Base-by-base conservation (phyloP, 2,797 vertebrate genomes). In the Sardinella longiceps region DNA sequence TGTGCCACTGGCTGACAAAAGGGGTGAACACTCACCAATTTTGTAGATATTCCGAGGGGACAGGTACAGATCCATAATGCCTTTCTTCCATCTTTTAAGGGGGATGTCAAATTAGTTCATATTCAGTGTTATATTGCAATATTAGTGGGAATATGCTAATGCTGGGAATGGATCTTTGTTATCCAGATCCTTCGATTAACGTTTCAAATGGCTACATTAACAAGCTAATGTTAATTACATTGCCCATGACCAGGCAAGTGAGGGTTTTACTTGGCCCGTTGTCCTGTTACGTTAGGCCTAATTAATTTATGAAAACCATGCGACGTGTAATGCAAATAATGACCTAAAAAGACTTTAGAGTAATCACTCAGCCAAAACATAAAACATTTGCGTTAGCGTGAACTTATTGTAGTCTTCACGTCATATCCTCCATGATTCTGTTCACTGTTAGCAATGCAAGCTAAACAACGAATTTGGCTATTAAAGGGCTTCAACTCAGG, bases 21-120 rank as follows among this genome's bases (percentile, higher is more conserved):
- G 74, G 80, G 87, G 12, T 39, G 89, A 88, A 81, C 86, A 96
- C 96, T 96, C 94, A 96, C 95, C 96, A 96, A 92, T 96, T 94
- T 25, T 96, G 96, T 87, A 96, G 95, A 91, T 96, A 96, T 91
- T 96, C 95, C 89, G 95, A 94, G 87, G 95, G 95, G 82, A 95
- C 92, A 89, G 94, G 95, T 93, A 95, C 91, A 88, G 95, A 93
- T 94, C 95, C 94, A 87, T 94, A 95, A 93, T 94, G 91, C 92
- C 92, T 95, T 91, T 95, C 94, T 85, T 96, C 95, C 96, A 96
- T 96, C 93, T 93, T 94, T 90, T 87, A 92, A 93, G 81, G 88
- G 90, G 89, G 93, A 93, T 92, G 88, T 94, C 88, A 89, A 90
- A 95, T 91, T 93, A 91, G 95, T 92, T 87, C 89, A 94, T 90